Percentiles rank a stretch among this genome's conserved stretches.
These are phyloP conservation scores for Perca schrenkii DNA, from an alignment of 2,113 vertebrate species.

Conservation along the genomic window DNA sequence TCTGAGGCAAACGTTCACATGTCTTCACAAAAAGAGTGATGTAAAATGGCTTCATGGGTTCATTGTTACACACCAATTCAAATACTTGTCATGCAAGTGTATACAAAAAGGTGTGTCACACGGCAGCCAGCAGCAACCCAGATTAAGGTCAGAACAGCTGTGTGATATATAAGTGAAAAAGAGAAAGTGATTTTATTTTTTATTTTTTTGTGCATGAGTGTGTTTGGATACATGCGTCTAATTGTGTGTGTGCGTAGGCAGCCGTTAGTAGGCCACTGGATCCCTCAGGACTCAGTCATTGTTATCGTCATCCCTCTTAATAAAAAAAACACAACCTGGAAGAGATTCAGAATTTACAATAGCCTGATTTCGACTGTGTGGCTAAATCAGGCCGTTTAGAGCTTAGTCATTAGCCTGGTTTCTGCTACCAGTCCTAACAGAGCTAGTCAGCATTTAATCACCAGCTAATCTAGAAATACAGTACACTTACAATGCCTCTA, in stretches of 20 bases:
- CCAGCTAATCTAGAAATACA: background rate
- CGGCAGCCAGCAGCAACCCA: conserved; percentile 30
- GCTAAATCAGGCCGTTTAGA: conserved; percentile 22
- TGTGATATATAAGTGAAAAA: conserved; percentile 8
- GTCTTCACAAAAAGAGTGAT: background rate
- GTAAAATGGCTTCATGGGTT: background rate
- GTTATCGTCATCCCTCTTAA: conserved; percentile 32
- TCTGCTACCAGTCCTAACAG: conserved; percentile 15
- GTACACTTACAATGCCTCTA: background rate
- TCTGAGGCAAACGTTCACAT: background rate
- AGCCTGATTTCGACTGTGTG: background rate
- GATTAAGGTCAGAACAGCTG: conserved; percentile 61
- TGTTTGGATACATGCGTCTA: conserved; percentile 13
- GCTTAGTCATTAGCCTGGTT: conserved; percentile 51
- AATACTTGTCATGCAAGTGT: background rate
- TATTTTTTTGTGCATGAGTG: background rate
- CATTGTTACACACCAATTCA: background rate
- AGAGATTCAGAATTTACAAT: conserved; percentile 35
- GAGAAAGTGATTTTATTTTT: conserved; percentile 2
- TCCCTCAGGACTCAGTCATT: conserved; percentile 62
- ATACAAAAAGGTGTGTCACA: conserved; percentile 16
- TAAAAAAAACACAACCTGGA: conserved; percentile 59
- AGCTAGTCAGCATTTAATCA: conserved; percentile 52
- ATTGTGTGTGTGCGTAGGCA: conserved; percentile 44
- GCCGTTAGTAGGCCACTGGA: conserved; percentile 65